A percentile compares a stretch with the other conserved stretches of the same genome.
Conservation (phyloP, 23 tunicate genomes). For the Halocynthia aurantium region DNA sequence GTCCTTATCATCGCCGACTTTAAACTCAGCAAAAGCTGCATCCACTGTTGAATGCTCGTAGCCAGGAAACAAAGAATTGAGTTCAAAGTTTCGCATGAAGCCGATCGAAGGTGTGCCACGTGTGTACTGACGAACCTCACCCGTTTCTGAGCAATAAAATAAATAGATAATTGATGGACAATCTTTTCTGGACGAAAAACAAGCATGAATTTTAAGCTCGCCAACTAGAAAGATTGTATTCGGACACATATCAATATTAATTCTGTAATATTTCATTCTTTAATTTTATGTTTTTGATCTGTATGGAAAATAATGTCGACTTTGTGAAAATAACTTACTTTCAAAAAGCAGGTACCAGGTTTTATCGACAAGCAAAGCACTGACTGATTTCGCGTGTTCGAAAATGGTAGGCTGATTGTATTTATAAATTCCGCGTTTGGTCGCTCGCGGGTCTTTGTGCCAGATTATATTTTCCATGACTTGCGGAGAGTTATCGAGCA, state of each 20-base stretch:
- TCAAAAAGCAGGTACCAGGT: conserved; percentile 31
- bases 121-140: conserved; percentile 36
- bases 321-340: not conserved
- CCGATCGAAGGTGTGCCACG: conserved; percentile 29
- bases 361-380: conserved; percentile 10
- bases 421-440: conserved; percentile 28
- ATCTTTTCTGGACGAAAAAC: too few relatives aligned
- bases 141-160: conserved; percentile 18
- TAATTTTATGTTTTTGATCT: too few relatives aligned
- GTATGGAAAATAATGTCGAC: too few relatives aligned
- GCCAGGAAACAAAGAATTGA: conserved; percentile 26
- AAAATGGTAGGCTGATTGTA: conserved; percentile 8
- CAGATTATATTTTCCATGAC: conserved; percentile 15
- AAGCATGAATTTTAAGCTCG: too few relatives aligned
- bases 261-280: too few relatives aligned
- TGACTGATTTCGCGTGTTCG: not conserved
- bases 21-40: conserved; percentile 37
- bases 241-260: too few relatives aligned
- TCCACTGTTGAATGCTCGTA: conserved; percentile 35
- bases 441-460: conserved; percentile 46
- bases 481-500: conserved; percentile 21
- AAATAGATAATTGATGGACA: too few relatives aligned
- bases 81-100: conserved; percentile 1
- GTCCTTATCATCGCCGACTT: conserved; percentile 6
- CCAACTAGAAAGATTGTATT: too few relatives aligned